Base-by-base conservation (phyloP, 1,140 invertebrate species). In the Diuraphis noxia region DNA sequence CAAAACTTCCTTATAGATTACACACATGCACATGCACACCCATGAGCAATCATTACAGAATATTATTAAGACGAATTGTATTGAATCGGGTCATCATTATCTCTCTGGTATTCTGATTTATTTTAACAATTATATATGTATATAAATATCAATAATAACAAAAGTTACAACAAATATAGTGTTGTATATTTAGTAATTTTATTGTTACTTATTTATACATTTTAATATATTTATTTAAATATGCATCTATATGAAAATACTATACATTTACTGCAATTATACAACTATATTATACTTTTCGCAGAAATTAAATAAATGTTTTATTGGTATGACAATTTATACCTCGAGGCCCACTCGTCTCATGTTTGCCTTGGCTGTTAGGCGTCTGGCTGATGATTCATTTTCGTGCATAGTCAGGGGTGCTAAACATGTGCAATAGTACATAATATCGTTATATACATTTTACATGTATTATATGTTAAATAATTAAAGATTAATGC, bases 291-390 rank as follows among this genome's bases (percentile, higher is more conserved):
- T 87, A 87, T 36, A 23, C 5, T 56, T n/a, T 23, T 87, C 25
- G 23, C 49, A 10, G 23, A 81, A 81, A 30, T 43, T 90, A 79
- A 46, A 90, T 81, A 38, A 49, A 90, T 79, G 9, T 72, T 77
- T 34, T 89, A 79, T 79, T 21, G 34, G 72, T 25, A 81, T 49
- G 63, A 72, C 40, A 77, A 43, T 89, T 43, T 79, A 43, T 34
- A 77, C 88, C 88, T 72, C 30, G 88, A 90, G 88, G 72, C 41
- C 34, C 72, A 72, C 56, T 88, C 38, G 40, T 77, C 88, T 89
- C 88, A 90, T 90, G 88, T 79, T 90, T 90, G 88, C 88, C 88
- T 90, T 90, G 88, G 88, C 40, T 38, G 77, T 81, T 81, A 49
- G 41, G 38, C 34, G 88, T 90, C 88, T 90, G 72, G 43, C 21